Evolutionary conservation across 1,140 invertebrate species (phyloP).

Genomic region (Pseudobourletiella spinata): DNA sequence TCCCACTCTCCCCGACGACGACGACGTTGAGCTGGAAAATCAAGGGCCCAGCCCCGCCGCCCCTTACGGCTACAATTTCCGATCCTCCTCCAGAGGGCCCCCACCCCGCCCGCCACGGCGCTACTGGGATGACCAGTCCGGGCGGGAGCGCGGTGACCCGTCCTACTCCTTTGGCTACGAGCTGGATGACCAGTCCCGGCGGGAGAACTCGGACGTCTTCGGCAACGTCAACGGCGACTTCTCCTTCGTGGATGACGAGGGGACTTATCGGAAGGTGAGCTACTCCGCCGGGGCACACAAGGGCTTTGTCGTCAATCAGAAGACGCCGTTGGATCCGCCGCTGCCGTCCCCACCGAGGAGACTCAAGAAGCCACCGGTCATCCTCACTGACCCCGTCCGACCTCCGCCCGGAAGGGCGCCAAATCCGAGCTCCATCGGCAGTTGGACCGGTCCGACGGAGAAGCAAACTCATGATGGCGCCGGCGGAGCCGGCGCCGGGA

Average conservation of each 20-base stretch:
- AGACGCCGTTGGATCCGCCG: conserved; percentile 2
- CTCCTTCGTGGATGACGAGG: conserved; percentile 33
- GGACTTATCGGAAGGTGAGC: conserved; percentile 24
- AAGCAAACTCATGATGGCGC: too few relatives aligned
- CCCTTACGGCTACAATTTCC: not conserved
- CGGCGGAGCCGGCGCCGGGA: not conserved
- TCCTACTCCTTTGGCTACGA: conserved; percentile 27
- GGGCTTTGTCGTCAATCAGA: conserved; percentile 34
- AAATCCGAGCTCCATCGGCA: too few relatives aligned
- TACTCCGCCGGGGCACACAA: conserved; percentile 35
- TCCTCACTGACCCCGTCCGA: not conserved
- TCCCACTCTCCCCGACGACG: not conserved
- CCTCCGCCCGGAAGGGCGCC: too few relatives aligned
- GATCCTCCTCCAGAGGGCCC: not conserved
- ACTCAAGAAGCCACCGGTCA: not conserved
- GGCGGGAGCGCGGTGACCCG: not conserved
- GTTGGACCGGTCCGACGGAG: too few relatives aligned
- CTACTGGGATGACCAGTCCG: not conserved
- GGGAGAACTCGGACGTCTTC: conserved; percentile 34
- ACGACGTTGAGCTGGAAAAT: not conserved
- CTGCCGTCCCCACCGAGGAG: not conserved
- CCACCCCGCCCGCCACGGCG: not conserved
- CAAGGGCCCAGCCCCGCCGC: not conserved
- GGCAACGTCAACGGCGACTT: conserved; percentile 38
- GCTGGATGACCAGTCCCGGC: conserved; percentile 30